phyloP scores from a whole-genome alignment of 2,888 invertebrate species.

The Pandemis corylana region DNA sequence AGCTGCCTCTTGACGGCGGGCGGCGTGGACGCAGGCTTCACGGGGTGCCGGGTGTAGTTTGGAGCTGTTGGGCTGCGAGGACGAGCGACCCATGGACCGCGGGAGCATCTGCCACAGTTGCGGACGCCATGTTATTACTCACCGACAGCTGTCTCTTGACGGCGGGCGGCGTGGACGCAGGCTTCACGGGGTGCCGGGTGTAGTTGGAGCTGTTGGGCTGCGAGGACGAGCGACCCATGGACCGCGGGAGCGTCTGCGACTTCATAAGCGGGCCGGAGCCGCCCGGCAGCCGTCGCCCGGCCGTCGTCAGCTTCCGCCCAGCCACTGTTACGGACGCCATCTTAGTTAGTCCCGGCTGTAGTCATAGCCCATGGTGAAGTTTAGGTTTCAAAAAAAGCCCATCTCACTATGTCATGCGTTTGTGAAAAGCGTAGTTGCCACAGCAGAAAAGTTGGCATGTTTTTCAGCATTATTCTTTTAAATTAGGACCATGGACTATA shows the following conservation, averaged over 20 bases:
- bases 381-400: too few relatives aligned
- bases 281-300: slow-evolving; percentile 88
- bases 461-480: too few relatives aligned
- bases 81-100: too few relatives aligned
- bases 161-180: slow-evolving; percentile 93
- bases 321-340: slow-evolving; percentile 84
- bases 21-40: too few relatives aligned
- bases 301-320: slow-evolving; percentile 91
- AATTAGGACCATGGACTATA: too few relatives aligned
- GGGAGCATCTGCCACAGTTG: slow-evolving; percentile 67
- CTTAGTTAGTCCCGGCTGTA: background rate
- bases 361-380: too few relatives aligned
- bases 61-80: too few relatives aligned
- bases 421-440: too few relatives aligned
- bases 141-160: slow-evolving; percentile 92
- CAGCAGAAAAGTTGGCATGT: too few relatives aligned
- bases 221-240: slow-evolving; percentile 88
- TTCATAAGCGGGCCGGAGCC: slow-evolving; percentile 88
- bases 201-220: slow-evolving; percentile 82
- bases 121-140: slow-evolving; percentile 52
- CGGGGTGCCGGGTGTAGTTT: too few relatives aligned
- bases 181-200: slow-evolving; percentile 84
- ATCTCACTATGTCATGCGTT: too few relatives aligned
- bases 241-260: slow-evolving; percentile 94
- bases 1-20: too few relatives aligned